Evolutionary conservation across 2,113 vertebrate genomes (phyloP).

Genomic region (Tapirus terrestris): DNA sequence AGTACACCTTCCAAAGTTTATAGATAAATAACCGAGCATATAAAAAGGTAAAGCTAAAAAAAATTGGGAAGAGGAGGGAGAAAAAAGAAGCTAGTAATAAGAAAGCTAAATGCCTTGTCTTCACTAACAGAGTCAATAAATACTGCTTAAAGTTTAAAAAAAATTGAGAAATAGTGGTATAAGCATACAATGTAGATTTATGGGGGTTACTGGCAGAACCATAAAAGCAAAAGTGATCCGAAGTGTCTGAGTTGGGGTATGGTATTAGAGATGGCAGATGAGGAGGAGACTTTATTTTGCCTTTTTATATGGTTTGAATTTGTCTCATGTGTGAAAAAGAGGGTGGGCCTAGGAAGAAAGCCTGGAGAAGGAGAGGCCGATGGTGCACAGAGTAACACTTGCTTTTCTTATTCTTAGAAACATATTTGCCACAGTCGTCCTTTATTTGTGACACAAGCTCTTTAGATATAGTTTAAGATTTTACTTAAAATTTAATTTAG

Average conservation of each 20-base stretch:
- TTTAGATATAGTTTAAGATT: not conserved
- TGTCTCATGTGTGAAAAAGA: not conserved
- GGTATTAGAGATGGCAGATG: not conserved
- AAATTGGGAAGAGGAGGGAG: not conserved
- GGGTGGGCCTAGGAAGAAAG: not conserved
- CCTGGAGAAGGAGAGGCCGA: not conserved
- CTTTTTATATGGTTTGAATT: not conserved
- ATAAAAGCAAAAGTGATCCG: not conserved
- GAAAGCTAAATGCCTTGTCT: not conserved
- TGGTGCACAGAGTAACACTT: not conserved
- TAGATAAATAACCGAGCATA: not conserved
- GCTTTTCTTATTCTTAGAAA: not conserved
- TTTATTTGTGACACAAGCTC: not conserved
- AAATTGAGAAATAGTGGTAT: not conserved
- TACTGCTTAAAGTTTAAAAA: not conserved
- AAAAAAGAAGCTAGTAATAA: not conserved
- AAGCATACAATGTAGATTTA: not conserved
- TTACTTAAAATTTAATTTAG: not conserved
- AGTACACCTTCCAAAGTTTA: not conserved
- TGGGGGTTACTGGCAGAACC: not conserved
- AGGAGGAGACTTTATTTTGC: not conserved
- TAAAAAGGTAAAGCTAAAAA: not conserved
- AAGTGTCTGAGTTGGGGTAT: not conserved
- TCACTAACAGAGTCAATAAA: not conserved
- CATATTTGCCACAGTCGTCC: not conserved